Percentiles rank a stretch among this genome's conserved stretches.
These are phyloP conservation scores for Hyppa rectilinea DNA, from an alignment of 2,888 invertebrate species.

Conservation along the genomic window DNA sequence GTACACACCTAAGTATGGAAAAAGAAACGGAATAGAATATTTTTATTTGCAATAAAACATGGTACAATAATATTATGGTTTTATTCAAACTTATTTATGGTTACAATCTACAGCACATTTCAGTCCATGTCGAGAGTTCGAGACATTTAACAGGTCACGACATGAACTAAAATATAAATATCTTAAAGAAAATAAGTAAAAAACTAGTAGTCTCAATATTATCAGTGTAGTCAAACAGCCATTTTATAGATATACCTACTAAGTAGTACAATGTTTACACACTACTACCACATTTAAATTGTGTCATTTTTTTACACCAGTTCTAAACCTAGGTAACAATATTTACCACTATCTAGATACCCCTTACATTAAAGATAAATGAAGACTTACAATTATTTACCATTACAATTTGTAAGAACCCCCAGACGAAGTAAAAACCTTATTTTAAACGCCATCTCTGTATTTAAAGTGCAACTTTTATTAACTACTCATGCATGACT, in stretches of 20 bases:
- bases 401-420: neutral
- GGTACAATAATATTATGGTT: no score
- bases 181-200: neutral
- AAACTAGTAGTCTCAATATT: neutral
- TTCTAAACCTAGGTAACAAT: no score
- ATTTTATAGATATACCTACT: no score
- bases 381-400: neutral
- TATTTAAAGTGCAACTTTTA: neutral
- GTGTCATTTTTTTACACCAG: no score
- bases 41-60: neutral
- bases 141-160: no score
- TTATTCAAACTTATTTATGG: no score
- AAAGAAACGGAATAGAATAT: neutral
- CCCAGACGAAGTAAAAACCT: neutral
- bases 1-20: neutral
- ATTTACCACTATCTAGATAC: no score
- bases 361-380: neutral
- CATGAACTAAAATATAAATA: neutral
- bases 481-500: neutral
- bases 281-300: neutral
- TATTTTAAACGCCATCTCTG: conserved; percentile 13
- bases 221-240: neutral
- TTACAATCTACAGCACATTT: no score
- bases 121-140: no score
- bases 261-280: no score